A percentile compares a stretch with the other conserved stretches of the same genome.
Evolutionary conservation across 2,888 invertebrate genomes (phyloP).

Genomic region (Cerastis rubricosa): DNA sequence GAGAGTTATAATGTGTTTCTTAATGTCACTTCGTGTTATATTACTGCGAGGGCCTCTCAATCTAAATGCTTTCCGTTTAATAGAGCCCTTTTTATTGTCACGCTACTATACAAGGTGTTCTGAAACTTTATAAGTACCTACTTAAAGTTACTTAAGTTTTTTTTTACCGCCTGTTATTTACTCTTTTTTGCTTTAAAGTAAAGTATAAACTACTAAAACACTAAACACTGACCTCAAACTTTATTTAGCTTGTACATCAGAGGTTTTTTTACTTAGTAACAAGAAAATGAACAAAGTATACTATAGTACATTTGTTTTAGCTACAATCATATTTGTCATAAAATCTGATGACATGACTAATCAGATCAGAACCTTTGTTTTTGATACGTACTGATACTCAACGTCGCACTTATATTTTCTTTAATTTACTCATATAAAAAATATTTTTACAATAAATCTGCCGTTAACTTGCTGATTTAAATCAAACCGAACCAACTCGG

Average conservation of each 20-base stretch:
- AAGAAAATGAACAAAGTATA: neutral
- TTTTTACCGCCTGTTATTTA: neutral
- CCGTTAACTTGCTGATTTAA: neutral
- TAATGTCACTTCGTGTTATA: slow-evolving; percentile 60
- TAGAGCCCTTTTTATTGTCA: slow-evolving; percentile 73
- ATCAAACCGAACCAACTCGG: neutral
- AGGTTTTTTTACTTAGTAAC: neutral
- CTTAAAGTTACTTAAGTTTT: neutral
- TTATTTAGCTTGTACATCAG: neutral
- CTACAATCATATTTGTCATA: neutral
- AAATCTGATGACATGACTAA: neutral
- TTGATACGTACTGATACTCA: neutral
- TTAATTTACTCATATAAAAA: neutral
- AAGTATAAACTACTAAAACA: neutral
- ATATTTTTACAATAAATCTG: neutral
- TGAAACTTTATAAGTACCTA: neutral
- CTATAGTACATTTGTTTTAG: neutral
- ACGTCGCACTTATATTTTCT: neutral
- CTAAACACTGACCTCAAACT: neutral
- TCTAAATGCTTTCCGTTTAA: slow-evolving; percentile 71
- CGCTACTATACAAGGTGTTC: slow-evolving; percentile 58
- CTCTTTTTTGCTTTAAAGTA: neutral
- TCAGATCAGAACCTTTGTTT: neutral
- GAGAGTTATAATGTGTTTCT: slow-evolving; percentile 58
- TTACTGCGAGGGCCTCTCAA: slow-evolving; percentile 61